Percentiles rank a stretch among this genome's conserved stretches.
Evolutionary conservation across 2,113 vertebrate genomes (phyloP).

Genomic region (Peucedramus taeniatus): DNA sequence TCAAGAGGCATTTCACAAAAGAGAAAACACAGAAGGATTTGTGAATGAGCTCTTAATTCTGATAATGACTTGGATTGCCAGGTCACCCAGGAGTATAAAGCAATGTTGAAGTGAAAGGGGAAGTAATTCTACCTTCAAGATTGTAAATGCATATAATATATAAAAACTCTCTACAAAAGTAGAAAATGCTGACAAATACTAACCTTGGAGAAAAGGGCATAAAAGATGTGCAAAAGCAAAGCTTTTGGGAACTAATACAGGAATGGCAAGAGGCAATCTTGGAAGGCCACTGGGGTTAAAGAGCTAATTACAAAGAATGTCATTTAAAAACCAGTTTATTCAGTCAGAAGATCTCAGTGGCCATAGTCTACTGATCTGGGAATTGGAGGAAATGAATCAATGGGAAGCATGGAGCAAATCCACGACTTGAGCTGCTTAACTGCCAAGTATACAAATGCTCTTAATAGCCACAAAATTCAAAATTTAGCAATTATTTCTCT

Average conservation of each 20-base stretch:
- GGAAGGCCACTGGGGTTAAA: not conserved
- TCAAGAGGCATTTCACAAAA: not conserved
- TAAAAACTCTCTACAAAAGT: not conserved
- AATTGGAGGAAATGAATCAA: not conserved
- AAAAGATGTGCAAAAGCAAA: not conserved
- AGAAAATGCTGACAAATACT: not conserved
- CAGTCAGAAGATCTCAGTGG: not conserved
- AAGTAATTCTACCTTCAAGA: not conserved
- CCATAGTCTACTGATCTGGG: not conserved
- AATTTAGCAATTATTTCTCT: not conserved
- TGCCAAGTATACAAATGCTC: not conserved
- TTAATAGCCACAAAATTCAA: not conserved
- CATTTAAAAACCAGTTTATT: not conserved
- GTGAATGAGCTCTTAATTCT: not conserved
- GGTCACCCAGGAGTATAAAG: not conserved
- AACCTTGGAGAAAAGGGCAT: not conserved
- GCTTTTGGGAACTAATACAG: not conserved
- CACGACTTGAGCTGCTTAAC: not conserved
- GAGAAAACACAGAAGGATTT: not conserved
- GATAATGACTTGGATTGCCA: not conserved
- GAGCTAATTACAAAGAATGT: not conserved
- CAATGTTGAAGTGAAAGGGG: not conserved
- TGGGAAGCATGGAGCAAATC: not conserved
- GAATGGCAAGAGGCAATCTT: not conserved
- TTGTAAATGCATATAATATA: not conserved